Evolutionary conservation across 2,113 vertebrate species (phyloP).

Genomic region (Piprites chloris): DNA sequence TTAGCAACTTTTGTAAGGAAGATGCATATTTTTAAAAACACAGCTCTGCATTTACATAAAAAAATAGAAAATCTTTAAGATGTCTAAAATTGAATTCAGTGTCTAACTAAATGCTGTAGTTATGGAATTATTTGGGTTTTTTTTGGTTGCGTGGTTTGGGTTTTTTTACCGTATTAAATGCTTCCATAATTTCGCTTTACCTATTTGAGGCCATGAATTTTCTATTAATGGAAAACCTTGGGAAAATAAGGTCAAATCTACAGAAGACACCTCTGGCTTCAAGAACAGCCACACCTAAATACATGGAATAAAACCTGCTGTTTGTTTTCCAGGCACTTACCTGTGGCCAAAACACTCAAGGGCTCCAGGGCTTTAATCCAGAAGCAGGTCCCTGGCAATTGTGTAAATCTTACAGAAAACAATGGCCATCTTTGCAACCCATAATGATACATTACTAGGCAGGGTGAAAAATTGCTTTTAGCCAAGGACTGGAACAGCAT

Average conservation of each 20-base stretch:
- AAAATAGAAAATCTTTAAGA: not conserved
- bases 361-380: not conserved
- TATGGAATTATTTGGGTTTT: not conserved
- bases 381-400: not conserved
- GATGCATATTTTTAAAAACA: not conserved
- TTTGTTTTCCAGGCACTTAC: not conserved
- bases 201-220: not conserved
- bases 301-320: not conserved
- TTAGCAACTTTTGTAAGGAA: not conserved
- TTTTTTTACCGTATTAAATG: not conserved
- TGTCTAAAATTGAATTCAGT: not conserved
- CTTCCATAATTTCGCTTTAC: not conserved
- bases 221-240: not conserved
- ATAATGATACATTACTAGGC: not conserved
- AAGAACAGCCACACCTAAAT: not conserved
- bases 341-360: not conserved
- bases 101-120: not conserved
- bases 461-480: not conserved
- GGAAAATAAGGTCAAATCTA: not conserved
- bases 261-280: not conserved
- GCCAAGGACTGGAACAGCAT: not conserved
- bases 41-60: not conserved
- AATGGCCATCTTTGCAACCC: not conserved
- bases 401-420: not conserved
- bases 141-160: too few species aligned